Percentiles rank a stretch among this genome's conserved stretches.
Evolutionary conservation across 2,797 vertebrate genomes (phyloP).

Genomic region (Danionella dracula): DNA sequence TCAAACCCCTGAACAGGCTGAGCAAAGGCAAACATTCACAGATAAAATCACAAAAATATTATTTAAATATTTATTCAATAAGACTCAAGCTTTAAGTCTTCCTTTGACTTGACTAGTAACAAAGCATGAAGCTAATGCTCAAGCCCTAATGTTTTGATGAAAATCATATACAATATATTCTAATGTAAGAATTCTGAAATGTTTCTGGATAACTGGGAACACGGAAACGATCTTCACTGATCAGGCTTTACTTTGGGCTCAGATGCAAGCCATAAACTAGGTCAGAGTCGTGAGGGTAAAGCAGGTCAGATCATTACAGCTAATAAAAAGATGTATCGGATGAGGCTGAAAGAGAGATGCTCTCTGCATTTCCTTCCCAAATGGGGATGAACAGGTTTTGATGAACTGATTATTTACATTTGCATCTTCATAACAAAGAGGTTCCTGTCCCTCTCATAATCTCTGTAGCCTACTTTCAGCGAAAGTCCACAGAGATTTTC

Average conservation of each 20-base stretch:
- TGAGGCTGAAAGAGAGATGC: background rate
- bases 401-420: background rate
- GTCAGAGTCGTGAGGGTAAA: conserved; percentile 1
- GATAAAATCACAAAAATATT: background rate
- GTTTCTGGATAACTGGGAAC: background rate
- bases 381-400: background rate
- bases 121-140: too few species aligned
- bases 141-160: too few species aligned
- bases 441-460: background rate
- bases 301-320: conserved; percentile 31
- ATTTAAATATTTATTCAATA: too few species aligned
- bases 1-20: conserved; percentile 98
- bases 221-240: background rate
- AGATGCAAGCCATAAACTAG: background rate
- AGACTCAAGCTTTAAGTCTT: too few species aligned
- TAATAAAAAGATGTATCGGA: background rate
- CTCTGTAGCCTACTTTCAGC: conserved; percentile 45
- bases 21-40: background rate
- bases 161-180: too few species aligned
- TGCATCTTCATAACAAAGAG: background rate
- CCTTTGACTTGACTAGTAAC: too few species aligned
- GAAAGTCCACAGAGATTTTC: conserved; percentile 32
- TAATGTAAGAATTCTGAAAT: too few species aligned
- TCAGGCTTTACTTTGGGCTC: background rate
- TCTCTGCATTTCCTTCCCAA: background rate